Percentiles rank a stretch among this genome's conserved stretches.
Evolutionary conservation across 2,113 vertebrate species (phyloP).

Genomic region (Micronycteris hirsuta): DNA sequence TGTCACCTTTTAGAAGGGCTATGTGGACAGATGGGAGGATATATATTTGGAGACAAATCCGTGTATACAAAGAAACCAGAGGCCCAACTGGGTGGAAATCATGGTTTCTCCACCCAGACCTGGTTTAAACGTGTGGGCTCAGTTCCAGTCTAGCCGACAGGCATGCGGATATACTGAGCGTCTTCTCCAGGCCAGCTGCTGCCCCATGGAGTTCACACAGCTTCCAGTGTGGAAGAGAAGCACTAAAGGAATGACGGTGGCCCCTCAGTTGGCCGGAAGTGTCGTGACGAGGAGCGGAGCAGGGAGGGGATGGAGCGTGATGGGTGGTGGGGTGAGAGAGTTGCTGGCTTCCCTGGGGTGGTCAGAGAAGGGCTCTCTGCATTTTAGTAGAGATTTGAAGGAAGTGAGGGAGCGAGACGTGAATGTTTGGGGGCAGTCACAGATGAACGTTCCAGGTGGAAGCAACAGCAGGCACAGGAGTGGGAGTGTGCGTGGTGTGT

Average conservation of each 20-base stretch:
- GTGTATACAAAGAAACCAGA: neutral
- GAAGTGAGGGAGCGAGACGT: neutral
- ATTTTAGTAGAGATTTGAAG: neutral
- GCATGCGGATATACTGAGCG: neutral
- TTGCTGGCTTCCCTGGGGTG: neutral
- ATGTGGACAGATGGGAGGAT: neutral
- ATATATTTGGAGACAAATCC: neutral
- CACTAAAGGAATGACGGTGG: neutral
- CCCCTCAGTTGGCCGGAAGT: neutral
- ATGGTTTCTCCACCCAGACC: neutral
- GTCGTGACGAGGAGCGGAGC: fast-evolving
- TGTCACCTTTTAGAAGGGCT: neutral
- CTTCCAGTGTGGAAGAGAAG: neutral
- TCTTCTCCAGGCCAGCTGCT: neutral
- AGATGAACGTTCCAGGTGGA: neutral
- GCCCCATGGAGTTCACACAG: neutral
- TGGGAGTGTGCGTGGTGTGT: fast-evolving
- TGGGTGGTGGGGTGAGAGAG: fast-evolving
- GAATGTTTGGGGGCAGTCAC: neutral
- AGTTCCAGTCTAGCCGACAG: neutral
- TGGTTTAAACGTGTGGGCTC: neutral
- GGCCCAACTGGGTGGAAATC: neutral
- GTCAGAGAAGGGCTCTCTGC: neutral
- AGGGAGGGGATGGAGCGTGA: fast-evolving
- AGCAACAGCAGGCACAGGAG: neutral